Percentiles rank a stretch among this genome's conserved stretches.
These are phyloP conservation scores for Sinocyclocheilus maitianheensis DNA, from an alignment of 2,113 vertebrate genomes.

Conservation along the genomic window DNA sequence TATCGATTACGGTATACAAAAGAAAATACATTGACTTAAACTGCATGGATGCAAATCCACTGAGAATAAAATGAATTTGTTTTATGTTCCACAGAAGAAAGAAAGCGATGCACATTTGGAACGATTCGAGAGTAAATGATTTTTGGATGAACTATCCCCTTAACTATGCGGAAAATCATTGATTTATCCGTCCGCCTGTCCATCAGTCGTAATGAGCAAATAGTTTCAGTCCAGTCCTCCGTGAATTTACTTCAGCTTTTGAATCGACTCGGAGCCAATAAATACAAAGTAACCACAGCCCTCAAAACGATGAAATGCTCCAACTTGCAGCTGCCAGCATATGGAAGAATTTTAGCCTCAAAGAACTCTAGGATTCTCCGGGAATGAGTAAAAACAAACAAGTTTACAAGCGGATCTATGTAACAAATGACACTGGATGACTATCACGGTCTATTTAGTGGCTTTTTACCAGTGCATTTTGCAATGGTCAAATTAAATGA, in stretches of 20 bases:
- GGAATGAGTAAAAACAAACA: slow-evolving; percentile 14
- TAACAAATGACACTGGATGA: not conserved
- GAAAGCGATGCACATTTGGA: not conserved
- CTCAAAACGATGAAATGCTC: not conserved
- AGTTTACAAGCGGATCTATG: not conserved
- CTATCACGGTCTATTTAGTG: not conserved
- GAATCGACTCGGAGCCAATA: not conserved
- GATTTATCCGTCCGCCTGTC: not conserved
- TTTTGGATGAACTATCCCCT: not conserved
- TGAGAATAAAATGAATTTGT: not conserved
- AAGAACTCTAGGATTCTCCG: not conserved
- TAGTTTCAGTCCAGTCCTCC: not conserved
- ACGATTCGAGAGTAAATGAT: not conserved
- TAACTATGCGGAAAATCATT: not conserved
- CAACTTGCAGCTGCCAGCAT: not conserved
- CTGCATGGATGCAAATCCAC: not conserved
- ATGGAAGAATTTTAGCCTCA: slow-evolving; percentile 11
- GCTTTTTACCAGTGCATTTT: not conserved
- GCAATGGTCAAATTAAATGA: not conserved
- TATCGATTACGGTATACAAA: not conserved
- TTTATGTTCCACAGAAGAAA: not conserved
- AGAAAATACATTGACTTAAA: not conserved
- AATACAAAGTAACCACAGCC: not conserved
- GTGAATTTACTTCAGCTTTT: not conserved
- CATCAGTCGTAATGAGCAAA: not conserved